Evolutionary conservation across 2,113 vertebrate genomes (phyloP).

Genomic region (Illadopsis cleaveri): DNA sequence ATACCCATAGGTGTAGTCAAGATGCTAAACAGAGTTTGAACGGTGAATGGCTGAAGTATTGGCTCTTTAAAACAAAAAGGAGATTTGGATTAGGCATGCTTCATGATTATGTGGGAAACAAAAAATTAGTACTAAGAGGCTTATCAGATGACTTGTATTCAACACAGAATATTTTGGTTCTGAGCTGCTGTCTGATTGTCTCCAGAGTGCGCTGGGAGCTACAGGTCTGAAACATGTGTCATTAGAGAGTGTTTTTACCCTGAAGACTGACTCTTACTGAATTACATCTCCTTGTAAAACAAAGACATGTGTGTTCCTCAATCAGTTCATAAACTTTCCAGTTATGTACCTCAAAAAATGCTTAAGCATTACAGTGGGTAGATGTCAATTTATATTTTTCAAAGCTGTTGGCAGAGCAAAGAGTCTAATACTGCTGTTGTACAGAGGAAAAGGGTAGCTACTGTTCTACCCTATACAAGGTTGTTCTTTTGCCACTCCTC

Average conservation of each 20-base stretch:
- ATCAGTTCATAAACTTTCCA: neutral
- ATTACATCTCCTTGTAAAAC: neutral
- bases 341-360: neutral
- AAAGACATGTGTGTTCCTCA: neutral
- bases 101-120: neutral
- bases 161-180: neutral
- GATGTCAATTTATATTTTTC: neutral
- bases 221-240: neutral
- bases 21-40: neutral
- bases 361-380: neutral
- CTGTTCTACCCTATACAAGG: neutral
- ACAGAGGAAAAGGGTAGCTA: neutral
- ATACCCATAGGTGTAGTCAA: neutral
- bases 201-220: neutral
- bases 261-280: neutral
- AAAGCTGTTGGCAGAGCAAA: neutral
- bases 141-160: neutral
- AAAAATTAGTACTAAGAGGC: neutral
- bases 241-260: neutral
- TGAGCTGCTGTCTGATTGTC: neutral
- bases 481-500: constrained; percentile 17
- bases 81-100: neutral
- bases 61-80: neutral
- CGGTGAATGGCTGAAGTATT: neutral
- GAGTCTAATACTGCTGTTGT: neutral